Base-by-base conservation (phyloP, 2,888 invertebrate species). In the Drosophila formosana region DNA sequence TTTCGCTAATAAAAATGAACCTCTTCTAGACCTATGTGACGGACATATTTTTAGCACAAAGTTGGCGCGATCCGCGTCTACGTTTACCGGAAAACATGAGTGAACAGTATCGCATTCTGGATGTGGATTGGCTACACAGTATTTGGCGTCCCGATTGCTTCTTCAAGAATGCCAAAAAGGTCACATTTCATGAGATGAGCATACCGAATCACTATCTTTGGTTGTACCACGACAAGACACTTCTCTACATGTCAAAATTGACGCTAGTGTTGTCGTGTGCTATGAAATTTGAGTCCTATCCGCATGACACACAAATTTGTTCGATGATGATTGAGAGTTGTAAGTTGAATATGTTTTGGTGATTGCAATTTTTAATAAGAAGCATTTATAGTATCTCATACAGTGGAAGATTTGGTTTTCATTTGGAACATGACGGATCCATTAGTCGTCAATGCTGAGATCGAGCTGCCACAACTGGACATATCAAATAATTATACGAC, bases 101-200 rank as follows among this genome's bases (percentile, higher is more conserved):
- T 89, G 97, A 97, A 89, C 97, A 97, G 89, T 97, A 97, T 92
- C 94, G 97, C 75, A 97, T 97, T 89, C 93, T 97, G 57, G 97
- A 97, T 89, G 97, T 97, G 28, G 97, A 96, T 83, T 97, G 97
- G 97, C 93, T 97, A 85, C 96, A 97, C 93, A 95, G 95, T 91
- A 97, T 98, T 91, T 98, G 98, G 98, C 94, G 97, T 65, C 98
- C 98, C 0, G 98, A 98, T 93, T 97, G 97, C 91, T 98, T 98
- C 93, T 97, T 98, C 92, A 97, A 97, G 93, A 98, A 97, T 91
- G 97, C 97, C 18, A 98, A 98, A 93, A 97, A 97, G 90, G 97
- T 95, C n/a, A 97, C 97, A 13, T 97, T 98, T 90, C 98, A 98
- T 85, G 97, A 97, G 93, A 97, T 98, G 97, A 97, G 97, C 91